These are phyloP conservation scores for Sisyra nigra DNA, from an alignment of 2,888 invertebrate species.

Conservation along the genomic window DNA sequence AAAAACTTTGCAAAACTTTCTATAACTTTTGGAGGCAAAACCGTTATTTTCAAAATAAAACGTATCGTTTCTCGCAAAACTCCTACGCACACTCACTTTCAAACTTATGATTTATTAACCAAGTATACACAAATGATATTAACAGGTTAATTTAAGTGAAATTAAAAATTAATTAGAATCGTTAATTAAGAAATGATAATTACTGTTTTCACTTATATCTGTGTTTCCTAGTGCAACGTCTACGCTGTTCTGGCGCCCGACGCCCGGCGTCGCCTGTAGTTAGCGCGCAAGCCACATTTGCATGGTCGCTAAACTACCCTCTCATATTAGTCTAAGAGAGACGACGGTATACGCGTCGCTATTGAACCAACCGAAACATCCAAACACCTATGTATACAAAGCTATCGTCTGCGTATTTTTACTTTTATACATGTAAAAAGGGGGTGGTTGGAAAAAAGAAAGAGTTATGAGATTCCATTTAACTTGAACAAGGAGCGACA, in stretches of 20 bases:
- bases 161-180: not conserved
- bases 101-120: not conserved
- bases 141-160: not conserved
- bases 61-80: not conserved
- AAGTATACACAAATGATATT: not conserved
- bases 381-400: conserved; percentile 5
- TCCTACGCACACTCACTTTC: not conserved
- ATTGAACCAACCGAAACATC: conserved; percentile 8
- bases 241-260: conserved; percentile 28
- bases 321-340: conserved; percentile 10
- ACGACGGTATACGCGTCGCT: not conserved
- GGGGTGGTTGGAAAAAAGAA: conserved; percentile 4
- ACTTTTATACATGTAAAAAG: conserved; percentile 8
- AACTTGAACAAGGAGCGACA: too few relatives aligned
- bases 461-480: not conserved
- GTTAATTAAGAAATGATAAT: conserved; percentile 3
- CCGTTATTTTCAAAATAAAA: not conserved
- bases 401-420: conserved; percentile 8
- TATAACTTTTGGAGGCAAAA: too few relatives aligned
- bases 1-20: too few relatives aligned
- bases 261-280: conserved; percentile 27
- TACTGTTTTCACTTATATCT: conserved; percentile 16
- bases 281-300: conserved; percentile 31
- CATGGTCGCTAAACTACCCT: conserved; percentile 18
- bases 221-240: conserved; percentile 27